Base-by-base conservation (phyloP, 2,797 vertebrate genomes). In the Nyctibius grandis region DNA sequence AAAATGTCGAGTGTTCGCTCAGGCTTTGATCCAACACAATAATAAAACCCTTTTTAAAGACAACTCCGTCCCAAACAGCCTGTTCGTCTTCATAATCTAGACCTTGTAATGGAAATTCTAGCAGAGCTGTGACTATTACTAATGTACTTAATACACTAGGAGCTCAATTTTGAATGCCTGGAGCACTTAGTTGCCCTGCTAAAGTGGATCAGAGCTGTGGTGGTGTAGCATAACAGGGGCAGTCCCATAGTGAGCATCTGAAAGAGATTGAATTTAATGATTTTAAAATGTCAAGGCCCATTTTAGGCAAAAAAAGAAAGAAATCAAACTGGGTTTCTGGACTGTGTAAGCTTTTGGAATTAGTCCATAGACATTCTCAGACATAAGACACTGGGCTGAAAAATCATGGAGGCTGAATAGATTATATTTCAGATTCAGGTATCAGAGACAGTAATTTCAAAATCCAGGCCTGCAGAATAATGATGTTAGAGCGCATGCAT, bases 21-120 rank as follows among this genome's bases (percentile, higher is more conserved):
- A 80, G 57, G 61, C 54, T 93, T 69, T 75, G 33, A 64, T 85
- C 25, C 64, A 85, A 56, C 36, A 79, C 40, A 87, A 73, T 65
- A 31, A 20, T 93, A 94, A 91, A 92, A 38, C 23, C 31, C 16
- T 79, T 91, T 73, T 89, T 67, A 77, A 93, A 93, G 60, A 74
- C 70, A 92, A 54, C 65, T 91, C 38, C 53, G 75, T 70, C 44
- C 23, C 48, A 87, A 95, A 85, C 36, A 89, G 67, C 47, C 72
- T 68, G 61, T 34, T 96, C 29, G 34, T 75, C 29, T 87, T 81
- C 28, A 57, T 89, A 88, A 92, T 89, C 79, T 83, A 70, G 85
- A 78, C 76, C 81, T 93, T 89, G 72, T 94, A 96, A 94, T 93
- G 90, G 95, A 97, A 95, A 95, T 93, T 79, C 72, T 95, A 95